phyloP scores from a whole-genome alignment of 2,113 vertebrate species.

The Heteronetta atricapilla region DNA sequence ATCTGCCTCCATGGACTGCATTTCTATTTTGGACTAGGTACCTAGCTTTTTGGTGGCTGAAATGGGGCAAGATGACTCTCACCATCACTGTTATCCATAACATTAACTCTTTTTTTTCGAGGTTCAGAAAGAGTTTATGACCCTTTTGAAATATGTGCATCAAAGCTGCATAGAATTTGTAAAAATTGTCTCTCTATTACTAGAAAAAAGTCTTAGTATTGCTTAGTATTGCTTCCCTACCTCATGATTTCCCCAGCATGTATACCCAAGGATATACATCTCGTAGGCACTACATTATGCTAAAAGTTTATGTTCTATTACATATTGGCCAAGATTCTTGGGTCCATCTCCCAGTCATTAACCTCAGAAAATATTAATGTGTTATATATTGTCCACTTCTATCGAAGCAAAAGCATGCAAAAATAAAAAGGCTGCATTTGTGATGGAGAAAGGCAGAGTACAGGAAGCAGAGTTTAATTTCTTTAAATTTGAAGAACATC shows the following conservation, averaged over 20 bases:
- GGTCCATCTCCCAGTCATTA: background rate
- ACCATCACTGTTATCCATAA: background rate
- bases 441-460: background rate
- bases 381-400: background rate
- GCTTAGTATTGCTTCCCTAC: background rate
- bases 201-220: background rate
- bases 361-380: background rate
- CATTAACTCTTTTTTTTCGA: background rate
- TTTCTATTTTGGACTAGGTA: conserved; percentile 8
- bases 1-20: background rate
- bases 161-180: background rate
- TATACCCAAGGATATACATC: background rate
- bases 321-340: background rate
- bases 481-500: background rate
- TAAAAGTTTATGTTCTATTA: background rate
- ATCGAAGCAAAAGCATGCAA: background rate
- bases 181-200: background rate
- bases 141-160: too few species aligned
- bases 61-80: background rate
- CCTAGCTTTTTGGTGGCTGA: background rate
- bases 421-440: background rate
- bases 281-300: background rate
- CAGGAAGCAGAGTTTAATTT: background rate
- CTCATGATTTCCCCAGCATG: background rate
- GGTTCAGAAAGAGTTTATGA: too few species aligned